Evolutionary conservation across 2,797 vertebrate species (phyloP).

Genomic region (Ara ararauna): DNA sequence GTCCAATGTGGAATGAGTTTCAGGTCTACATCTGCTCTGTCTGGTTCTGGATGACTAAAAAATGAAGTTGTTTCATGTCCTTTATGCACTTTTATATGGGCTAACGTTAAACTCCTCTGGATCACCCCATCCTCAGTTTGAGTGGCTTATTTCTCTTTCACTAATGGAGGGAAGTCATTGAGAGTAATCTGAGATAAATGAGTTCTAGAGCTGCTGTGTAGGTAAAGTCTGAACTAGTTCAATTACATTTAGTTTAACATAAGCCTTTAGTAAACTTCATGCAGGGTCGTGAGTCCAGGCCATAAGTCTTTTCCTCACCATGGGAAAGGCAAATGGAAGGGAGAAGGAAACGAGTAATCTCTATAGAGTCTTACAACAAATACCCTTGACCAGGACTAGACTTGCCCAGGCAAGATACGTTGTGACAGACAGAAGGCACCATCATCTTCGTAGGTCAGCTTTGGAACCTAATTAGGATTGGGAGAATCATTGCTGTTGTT

Average conservation of each 20-base stretch:
- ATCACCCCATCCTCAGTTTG: neutral
- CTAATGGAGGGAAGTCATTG: neutral
- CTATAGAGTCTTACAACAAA: neutral
- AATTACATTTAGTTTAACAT: conserved; percentile 29
- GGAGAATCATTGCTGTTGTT: neutral
- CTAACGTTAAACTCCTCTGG: neutral
- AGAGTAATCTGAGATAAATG: conserved; percentile 16
- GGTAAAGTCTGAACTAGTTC: conserved; percentile 2
- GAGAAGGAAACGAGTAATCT: neutral
- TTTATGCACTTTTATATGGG: neutral
- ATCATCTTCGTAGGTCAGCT: neutral
- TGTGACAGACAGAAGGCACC: neutral
- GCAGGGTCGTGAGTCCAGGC: neutral
- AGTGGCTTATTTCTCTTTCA: conserved; percentile 3
- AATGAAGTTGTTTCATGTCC: neutral
- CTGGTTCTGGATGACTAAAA: conserved; percentile 29
- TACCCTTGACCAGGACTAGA: neutral
- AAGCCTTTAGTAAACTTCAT: conserved; percentile 14
- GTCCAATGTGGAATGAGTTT: neutral
- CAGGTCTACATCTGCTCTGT: neutral
- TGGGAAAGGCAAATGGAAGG: neutral
- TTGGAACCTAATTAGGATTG: neutral
- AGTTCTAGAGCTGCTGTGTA: neutral
- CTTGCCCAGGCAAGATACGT: neutral
- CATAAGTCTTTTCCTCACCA: neutral